Base-by-base conservation (phyloP, 2,113 vertebrate species). In the Silurus glanis region DNA sequence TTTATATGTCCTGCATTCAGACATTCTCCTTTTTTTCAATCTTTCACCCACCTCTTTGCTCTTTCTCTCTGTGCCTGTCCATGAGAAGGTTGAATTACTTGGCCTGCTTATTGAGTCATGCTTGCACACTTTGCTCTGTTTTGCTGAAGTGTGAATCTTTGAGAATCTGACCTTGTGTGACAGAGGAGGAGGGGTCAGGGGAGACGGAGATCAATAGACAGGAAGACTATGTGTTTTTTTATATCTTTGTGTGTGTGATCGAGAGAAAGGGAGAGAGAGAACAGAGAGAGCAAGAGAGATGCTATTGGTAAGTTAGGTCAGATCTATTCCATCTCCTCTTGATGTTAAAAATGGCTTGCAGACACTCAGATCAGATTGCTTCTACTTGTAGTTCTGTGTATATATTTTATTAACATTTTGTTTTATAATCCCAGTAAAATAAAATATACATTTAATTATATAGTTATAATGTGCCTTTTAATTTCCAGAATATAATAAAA, bases 1-100 rank as follows among this genome's bases (percentile, higher is more conserved):
- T 89, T 89, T 87, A 84, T 53, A 64, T 83, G 86, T 90, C 90
- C 87, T 74, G 86, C 79, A 86, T 67, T 58, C 80, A 86, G 83
- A 75, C 82, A 79, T 66, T 61, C 37, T 37, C 64, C 17, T 25
- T 75, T 72, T 83, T 72, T 83, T 84, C 75, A 80, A 71, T 84
- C 62, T 72, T 69, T 87, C 75, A 79, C 59, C 80, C 66, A 66
- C 64, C 47, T 80, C 67, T 67, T 49, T 76, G 74, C 83, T 62
- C 47, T 81, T 76, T 81, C 83, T 62, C 56, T 81, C 23, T 61
- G 51, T 71, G 45, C 21, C 66, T 87, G 82, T 74, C n/a, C 13
- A 80, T 64, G 58, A 83, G 59, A 64, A 82, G 71, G 86, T 83
- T 67, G 81, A 87, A 87, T 87, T 78, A 78, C 86, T 87, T 83